Evolutionary conservation across 2,113 vertebrate genomes (phyloP), one percentile per base, ranked within the genome.

Genomic region (Dicrurus megarhynchus): DNA sequence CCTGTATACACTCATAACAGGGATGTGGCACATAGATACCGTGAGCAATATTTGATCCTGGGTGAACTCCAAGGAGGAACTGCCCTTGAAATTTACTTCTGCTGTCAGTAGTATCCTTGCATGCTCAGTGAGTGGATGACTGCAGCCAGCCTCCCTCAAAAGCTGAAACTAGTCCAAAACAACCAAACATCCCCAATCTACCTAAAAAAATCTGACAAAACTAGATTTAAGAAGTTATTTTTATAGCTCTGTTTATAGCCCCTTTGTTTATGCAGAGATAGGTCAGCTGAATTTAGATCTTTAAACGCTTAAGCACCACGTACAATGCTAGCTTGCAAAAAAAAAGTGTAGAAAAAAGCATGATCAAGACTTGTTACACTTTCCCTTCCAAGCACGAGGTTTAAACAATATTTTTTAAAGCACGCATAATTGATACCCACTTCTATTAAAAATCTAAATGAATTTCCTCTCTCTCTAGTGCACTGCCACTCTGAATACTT

Each of bases 371-470:
- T 81, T 70, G 59, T 95, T 97, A 83, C 33, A 30, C 26, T 92
- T 90, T 65, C 10, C 32, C 22, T 92, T 85, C 65, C 60, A 63
- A 93, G 24, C 32, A 77, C 0, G 4, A 73, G 41, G 39, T 65
- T 73, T 3, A 4, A 95, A 91, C 26, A 68, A 33, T 19, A 44
- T 79, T 81, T 88, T 95, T 76, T 18, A 52, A 88, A 94, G 69
- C 46, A 89, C 87, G 50, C 49, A 82, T 88, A 95, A 96, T 82
- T 95, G 42, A 95, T 94, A 91, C 30, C 50, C 41, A 77, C 69
- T 91, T 87, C 74, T 91, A 61, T 93, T 96, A 75, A 93, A 97
- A 96, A 92, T 76, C 81, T 74, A 95, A 88, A 94, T 93, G 12
- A 96, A 92, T 93, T 84, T 94, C 68, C 64, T 88, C 60, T 81